These are phyloP conservation scores for Bombus breviceps DNA, from an alignment of 1,140 invertebrate species.

Conservation along the genomic window DNA sequence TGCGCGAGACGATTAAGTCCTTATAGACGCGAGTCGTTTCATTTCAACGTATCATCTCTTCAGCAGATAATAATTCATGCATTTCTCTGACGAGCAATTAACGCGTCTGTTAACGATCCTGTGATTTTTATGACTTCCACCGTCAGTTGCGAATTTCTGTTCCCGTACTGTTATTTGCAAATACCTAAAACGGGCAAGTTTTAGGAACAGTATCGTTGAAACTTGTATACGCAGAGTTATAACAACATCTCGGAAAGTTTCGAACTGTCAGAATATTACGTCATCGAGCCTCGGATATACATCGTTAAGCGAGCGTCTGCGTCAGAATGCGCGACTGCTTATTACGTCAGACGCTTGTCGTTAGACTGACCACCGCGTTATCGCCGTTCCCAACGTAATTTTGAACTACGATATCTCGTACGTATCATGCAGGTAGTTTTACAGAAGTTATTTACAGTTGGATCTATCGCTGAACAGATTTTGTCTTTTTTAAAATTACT, in stretches of 20 bases:
- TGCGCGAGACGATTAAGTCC: background rate
- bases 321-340: slow-evolving; percentile 15
- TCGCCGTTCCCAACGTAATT: background rate
- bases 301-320: slow-evolving; percentile 31
- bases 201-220: background rate
- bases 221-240: background rate
- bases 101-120: too few species aligned
- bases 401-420: background rate
- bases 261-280: slow-evolving; percentile 14
- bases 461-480: too few species aligned
- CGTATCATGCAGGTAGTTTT: background rate
- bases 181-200: background rate
- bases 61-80: too few species aligned
- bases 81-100: too few species aligned
- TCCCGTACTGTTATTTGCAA: too few species aligned
- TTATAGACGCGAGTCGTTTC: background rate
- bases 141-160: too few species aligned
- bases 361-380: background rate
- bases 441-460: too few species aligned
- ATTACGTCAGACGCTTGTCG: slow-evolving; percentile 13
- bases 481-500: too few species aligned
- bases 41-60: background rate
- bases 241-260: slow-evolving; percentile 34
- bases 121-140: too few species aligned
- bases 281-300: slow-evolving; percentile 38